Evolutionary conservation across 2,113 vertebrate genomes (phyloP), one percentile per base, ranked within the genome.

Genomic region (Ancistrus triradiatus): DNA sequence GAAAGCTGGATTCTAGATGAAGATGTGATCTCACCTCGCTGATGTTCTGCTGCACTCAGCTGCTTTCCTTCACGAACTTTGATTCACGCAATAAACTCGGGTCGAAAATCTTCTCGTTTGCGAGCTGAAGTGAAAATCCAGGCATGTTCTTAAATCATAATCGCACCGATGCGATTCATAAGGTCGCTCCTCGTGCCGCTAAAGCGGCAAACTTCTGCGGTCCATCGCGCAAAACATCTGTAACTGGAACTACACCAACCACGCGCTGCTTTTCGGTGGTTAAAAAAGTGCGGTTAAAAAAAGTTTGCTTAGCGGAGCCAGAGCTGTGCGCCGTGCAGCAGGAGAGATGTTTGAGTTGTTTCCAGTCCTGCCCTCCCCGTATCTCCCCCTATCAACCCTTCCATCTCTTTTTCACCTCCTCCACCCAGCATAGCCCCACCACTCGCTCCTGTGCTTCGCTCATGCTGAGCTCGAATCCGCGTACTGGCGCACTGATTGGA

Each of bases 261-360:
- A 5, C 2, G 8, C 13, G 38, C 14, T n/a, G 38, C 6, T 42
- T 42, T n/a, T 5, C 4, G 3, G 35, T 8, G 35, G 35, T 11
- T 3, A 6, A 37, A 37, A 37, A 42, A 42, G 38, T 50, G 14
- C 19, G 33, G 21, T 8, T 28, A 48, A 59, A n/a, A n/a, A n/a
- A 62, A 61, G 31, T 71, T 66, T 55, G 31, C 63, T 53, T 59
- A 66, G 66, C 74, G 69, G 24, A 72, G 53, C 70, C 66, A 22
- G 62, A 65, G 65, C 74, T 70, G 74, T 73, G 76, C 51, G 80
- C 76, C 71, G 75, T 80, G 78, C 59, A 77, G 64, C 77, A 42
- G 78, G 28, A 68, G 81, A 81, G 86, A 74, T 83, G 85, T 79
- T 80, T 75, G 82, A 81, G 83, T 84, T 86, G 81, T 87, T 85